Percentiles rank a stretch among this genome's conserved stretches.
These are phyloP conservation scores for Smittia sp. DNA, from an alignment of 2,888 invertebrate species.

Conservation along the genomic window DNA sequence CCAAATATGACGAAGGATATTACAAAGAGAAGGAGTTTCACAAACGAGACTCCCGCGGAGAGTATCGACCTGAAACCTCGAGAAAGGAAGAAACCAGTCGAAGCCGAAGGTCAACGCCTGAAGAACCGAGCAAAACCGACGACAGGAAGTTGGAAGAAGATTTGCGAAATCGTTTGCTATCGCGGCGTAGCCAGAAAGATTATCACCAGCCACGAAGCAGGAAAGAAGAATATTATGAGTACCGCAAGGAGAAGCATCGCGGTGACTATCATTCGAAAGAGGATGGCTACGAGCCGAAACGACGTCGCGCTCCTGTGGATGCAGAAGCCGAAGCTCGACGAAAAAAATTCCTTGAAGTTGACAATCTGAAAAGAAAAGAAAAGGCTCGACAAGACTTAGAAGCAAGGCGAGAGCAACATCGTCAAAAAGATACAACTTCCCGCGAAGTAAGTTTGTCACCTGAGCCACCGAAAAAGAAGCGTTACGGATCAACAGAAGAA, in stretches of 20 bases:
- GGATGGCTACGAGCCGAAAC: conserved; percentile 43
- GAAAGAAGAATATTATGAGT: conserved; percentile 42
- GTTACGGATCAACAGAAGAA: conserved; percentile 18
- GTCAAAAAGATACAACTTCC: conserved; percentile 51
- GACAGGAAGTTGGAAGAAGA: conserved; percentile 69
- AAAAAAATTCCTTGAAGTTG: conserved; percentile 69
- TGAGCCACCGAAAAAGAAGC: conserved; percentile 44
- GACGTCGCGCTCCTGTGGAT: conserved; percentile 50
- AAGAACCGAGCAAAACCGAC: conserved; percentile 43
- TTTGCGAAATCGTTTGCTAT: conserved; percentile 68
- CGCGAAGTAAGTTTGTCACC: conserved; percentile 46
- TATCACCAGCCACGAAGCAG: conserved; percentile 47
- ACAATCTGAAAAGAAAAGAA: conserved; percentile 60
- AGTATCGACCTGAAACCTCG: conserved; percentile 48
- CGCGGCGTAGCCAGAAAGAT: conserved; percentile 64
- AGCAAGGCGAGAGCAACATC: conserved; percentile 64
- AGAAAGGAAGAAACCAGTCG: conserved; percentile 50
- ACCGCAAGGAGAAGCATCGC: conserved; percentile 45
- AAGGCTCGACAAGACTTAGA: conserved; percentile 74
- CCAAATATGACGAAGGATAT: conserved; percentile 53
- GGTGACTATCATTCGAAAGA: conserved; percentile 43
- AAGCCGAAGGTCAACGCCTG: conserved; percentile 42
- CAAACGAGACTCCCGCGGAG: conserved; percentile 55
- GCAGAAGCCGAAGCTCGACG: conserved; percentile 60
- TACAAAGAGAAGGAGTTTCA: conserved; percentile 56